Conservation (phyloP, 2,113 vertebrate species). For the Heterotilapia buettikoferi region DNA sequence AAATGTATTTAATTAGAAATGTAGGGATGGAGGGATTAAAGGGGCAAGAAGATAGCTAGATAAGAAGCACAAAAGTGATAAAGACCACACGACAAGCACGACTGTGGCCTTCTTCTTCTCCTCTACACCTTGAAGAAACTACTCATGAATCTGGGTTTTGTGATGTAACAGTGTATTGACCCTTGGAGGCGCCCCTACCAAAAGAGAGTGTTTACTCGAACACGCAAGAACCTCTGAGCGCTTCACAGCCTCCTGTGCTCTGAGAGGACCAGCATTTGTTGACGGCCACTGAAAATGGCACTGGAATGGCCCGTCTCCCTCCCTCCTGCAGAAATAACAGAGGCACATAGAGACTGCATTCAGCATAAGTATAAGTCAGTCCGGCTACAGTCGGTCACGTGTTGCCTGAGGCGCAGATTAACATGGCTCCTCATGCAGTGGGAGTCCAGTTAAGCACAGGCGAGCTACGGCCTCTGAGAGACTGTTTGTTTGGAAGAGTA, state of each 20-base stretch:
- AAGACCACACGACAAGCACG: slow-evolving; percentile 13
- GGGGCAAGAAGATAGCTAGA: neutral
- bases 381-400: slow-evolving; percentile 16
- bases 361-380: slow-evolving; percentile 37
- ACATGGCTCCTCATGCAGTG: slow-evolving; percentile 15
- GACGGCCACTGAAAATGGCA: slow-evolving; percentile 49
- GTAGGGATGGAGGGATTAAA: slow-evolving; percentile 14
- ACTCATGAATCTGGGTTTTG: slow-evolving; percentile 65
- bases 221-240: slow-evolving; percentile 33
- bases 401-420: slow-evolving; percentile 35
- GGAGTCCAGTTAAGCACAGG: slow-evolving; percentile 23
- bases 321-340: slow-evolving; percentile 64
- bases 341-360: slow-evolving; percentile 56
- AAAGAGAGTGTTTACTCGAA: slow-evolving; percentile 61
- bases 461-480: neutral
- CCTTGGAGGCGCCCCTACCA: slow-evolving; percentile 56
- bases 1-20: slow-evolving; percentile 20
- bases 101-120: slow-evolving; percentile 27
- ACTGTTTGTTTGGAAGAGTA: slow-evolving; percentile 24
- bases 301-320: slow-evolving; percentile 22
- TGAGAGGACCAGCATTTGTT: slow-evolving; percentile 8
- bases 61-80: neutral
- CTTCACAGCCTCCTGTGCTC: slow-evolving; percentile 43
- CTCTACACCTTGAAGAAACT: slow-evolving; percentile 19
- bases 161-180: slow-evolving; percentile 66